Percentiles rank a stretch among this genome's conserved stretches.
Conservation (phyloP, 2,797 vertebrate genomes). For the Sparus aurata region DNA sequence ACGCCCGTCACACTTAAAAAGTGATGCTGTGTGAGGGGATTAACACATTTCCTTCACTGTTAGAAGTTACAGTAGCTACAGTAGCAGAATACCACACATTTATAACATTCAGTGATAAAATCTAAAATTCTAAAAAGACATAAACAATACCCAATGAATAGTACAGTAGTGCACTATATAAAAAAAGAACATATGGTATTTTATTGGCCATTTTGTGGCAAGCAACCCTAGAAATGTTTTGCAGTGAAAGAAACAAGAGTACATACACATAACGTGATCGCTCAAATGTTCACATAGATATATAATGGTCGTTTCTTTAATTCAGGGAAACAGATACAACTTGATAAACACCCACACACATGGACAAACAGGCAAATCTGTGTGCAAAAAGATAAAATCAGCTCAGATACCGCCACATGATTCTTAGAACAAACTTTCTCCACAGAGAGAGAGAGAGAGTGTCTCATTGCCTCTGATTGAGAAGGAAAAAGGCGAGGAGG, state of each 20-base stretch:
- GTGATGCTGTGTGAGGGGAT: no score
- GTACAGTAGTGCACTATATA: no score
- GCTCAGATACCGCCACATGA: not conserved
- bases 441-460: slow-evolving; percentile 1
- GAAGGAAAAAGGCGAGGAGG: slow-evolving; percentile 35
- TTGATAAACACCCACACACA: slow-evolving; percentile 25
- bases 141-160: no score
- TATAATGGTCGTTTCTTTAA: slow-evolving; percentile 2
- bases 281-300: not conserved
- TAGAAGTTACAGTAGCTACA: no score
- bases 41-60: no score
- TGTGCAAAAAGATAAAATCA: not conserved
- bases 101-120: no score
- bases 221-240: not conserved
- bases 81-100: no score
- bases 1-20: no score
- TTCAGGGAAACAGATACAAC: slow-evolving; percentile 38
- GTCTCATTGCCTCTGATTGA: slow-evolving; percentile 52
- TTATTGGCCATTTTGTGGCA: no score
- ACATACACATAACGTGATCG: not conserved
- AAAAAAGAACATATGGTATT: no score
- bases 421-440: slow-evolving; percentile 22
- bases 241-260: slow-evolving; percentile 12
- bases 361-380: slow-evolving; percentile 10
- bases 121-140: no score